Conservation (phyloP, 2,797 vertebrate species). For the Myripristis murdjan region DNA sequence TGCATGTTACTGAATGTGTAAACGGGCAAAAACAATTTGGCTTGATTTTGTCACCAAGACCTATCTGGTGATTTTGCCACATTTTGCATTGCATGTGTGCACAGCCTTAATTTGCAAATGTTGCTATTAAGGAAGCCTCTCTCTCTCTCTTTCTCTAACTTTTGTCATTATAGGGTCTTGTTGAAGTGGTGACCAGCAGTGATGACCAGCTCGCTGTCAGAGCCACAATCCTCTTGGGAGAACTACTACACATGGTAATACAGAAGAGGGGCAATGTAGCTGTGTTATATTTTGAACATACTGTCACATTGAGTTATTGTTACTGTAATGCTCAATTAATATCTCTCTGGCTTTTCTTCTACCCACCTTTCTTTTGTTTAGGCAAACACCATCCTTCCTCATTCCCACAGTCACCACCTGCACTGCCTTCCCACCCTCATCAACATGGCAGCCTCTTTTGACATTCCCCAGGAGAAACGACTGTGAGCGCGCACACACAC, state of each 20-base stretch:
- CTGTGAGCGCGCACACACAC: constrained; percentile 85
- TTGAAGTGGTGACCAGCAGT: constrained; percentile 97
- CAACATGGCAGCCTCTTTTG: constrained; percentile 98
- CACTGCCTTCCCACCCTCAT: constrained; percentile 98
- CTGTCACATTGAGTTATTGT: too few relatives aligned
- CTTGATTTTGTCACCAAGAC: too few relatives aligned
- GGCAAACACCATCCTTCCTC: constrained; percentile 99
- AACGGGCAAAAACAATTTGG: too few relatives aligned
- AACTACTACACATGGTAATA: constrained; percentile 94
- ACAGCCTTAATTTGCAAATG: not conserved
- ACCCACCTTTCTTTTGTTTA: constrained; percentile 62
- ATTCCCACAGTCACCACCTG: constrained; percentile 97
- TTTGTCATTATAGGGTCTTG: constrained; percentile 88
- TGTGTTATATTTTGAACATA: constrained; percentile 7
- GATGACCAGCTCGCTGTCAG: constrained; percentile 94
- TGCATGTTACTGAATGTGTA: too few relatives aligned
- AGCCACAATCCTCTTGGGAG: constrained; percentile 96
- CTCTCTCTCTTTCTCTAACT: too few relatives aligned
- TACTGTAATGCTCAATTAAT: constrained; percentile 1
- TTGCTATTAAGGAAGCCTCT: not conserved
- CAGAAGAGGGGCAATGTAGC: not conserved
- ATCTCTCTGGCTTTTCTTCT: constrained; percentile 20
- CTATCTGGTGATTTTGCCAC: not conserved
- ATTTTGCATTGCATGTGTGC: not conserved
- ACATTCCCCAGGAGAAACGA: constrained; percentile 95